Evolutionary conservation across 23 tunicate species (phyloP), one percentile per base, ranked within the genome.

Genomic region (Aplidium turbinatum): DNA sequence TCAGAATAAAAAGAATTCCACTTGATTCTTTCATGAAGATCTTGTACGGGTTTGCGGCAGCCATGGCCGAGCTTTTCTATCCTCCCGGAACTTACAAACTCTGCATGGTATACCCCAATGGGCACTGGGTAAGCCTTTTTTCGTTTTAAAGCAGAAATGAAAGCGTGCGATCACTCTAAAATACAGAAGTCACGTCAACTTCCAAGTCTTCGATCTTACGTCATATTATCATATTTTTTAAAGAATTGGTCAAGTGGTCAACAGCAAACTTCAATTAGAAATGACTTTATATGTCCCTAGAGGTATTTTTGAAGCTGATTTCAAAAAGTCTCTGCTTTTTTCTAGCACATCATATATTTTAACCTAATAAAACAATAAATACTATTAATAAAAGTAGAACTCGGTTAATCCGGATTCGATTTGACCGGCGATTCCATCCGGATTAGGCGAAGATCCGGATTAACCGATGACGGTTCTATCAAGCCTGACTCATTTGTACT

Each of bases 61-160:
- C 97, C 6, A 84, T 84, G 91, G 97, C 91, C 9, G 97, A 91
- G 58, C 81, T 91, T 0, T 91, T 91, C 47, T 91, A 91, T 45
- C 97, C 97, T 13, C 97, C 97, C 35, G 97, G 97, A 46, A 84
- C 97, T 5, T 84, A 91, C 80, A 91, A 91, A 32, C 61, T 91
- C 4, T 38, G 58, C 45, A 23, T 91, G 73, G 61, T 71, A 18
- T 65, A 84, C 32, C 28, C 51, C 1, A 45, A 73, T 23, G 91
- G 91, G 13, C 29, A 64, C 4, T 91, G 97, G 97, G 97, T 91
- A 11, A 58, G 86, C 2, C 21, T 42, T 9, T 42, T 42, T 42
- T 9, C 11, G 50, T 16, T 42, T 42, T 9, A 42, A 42, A 42
- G 11, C 13, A 42, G 16, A 16, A 42, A 42, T n/a, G n/a, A n/a